Evolutionary conservation across 2,888 invertebrate genomes (phyloP).

Genomic region (Xestia ashworthii): DNA sequence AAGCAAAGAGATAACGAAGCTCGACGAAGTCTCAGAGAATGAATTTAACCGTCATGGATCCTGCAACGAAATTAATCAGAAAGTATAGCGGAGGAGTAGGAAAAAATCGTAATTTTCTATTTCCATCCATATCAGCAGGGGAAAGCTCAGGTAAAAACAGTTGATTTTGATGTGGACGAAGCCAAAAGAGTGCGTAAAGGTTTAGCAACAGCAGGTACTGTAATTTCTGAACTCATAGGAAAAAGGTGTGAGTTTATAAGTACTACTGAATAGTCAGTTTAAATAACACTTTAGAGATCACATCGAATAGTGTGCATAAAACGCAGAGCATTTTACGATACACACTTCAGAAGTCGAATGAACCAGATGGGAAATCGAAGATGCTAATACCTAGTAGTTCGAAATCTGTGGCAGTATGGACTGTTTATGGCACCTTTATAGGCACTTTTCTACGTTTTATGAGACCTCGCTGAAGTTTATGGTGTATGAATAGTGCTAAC

Average conservation of each 20-base stretch:
- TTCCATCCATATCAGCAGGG: background rate
- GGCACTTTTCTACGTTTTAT: slow-evolving; percentile 45
- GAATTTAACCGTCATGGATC: too few relatives aligned
- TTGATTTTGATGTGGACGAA: background rate
- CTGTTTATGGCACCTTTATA: slow-evolving; percentile 48
- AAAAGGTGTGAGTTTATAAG: background rate
- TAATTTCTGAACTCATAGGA: background rate
- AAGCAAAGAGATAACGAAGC: too few relatives aligned
- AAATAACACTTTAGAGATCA: background rate
- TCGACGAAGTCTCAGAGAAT: too few relatives aligned
- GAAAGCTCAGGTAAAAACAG: background rate
- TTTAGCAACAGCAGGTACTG: background rate
- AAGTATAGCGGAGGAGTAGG: too few relatives aligned
- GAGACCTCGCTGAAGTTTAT: slow-evolving; percentile 40
- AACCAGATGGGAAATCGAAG: slow-evolving; percentile 27
- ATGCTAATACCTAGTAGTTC: slow-evolving; percentile 17
- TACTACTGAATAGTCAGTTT: background rate
- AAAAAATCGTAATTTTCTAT: too few relatives aligned
- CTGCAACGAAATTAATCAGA: too few relatives aligned
- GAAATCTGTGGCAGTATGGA: slow-evolving; percentile 25
- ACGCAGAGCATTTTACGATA: slow-evolving; percentile 16
- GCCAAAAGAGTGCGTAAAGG: background rate
- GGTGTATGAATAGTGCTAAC: slow-evolving; percentile 28
- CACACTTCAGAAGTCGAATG: slow-evolving; percentile 9
- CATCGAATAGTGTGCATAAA: slow-evolving; percentile 20